Percentiles rank a stretch among this genome's conserved stretches.
Conservation (phyloP, 1,140 invertebrate genomes). For the Drosophila seguyi region DNA sequence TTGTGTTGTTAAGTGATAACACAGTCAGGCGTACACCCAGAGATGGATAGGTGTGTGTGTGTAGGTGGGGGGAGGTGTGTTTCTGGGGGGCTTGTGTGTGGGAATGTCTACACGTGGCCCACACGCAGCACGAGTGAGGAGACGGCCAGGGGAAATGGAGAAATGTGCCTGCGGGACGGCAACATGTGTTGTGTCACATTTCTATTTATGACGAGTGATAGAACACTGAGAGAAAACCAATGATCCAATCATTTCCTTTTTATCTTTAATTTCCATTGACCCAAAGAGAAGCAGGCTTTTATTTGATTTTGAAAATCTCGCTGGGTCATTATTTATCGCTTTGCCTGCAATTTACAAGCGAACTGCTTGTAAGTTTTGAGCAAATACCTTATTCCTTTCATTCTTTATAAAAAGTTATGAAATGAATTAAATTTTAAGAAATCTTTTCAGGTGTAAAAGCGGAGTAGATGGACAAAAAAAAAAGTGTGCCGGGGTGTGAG, state of each 20-base stretch:
- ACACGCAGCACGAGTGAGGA: slow-evolving; percentile 36
- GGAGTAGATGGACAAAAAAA: not conserved
- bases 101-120: slow-evolving; percentile 40
- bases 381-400: no score
- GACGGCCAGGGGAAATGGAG: slow-evolving; percentile 22
- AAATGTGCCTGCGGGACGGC: slow-evolving; percentile 65
- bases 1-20: slow-evolving; percentile 81
- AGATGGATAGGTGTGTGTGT: slow-evolving; percentile 9
- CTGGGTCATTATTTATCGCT: no score
- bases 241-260: no score
- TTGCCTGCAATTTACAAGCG: no score
- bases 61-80: slow-evolving; percentile 1
- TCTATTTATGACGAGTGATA: slow-evolving; percentile 63
- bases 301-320: no score
- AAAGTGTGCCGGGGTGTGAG: slow-evolving; percentile 1
- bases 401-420: no score
- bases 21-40: slow-evolving; percentile 33
- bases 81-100: slow-evolving; percentile 20
- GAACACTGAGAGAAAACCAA: slow-evolving; percentile 5
- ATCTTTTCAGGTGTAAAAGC: not conserved
- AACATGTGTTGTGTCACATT: slow-evolving; percentile 81
- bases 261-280: no score
- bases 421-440: no score
- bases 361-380: no score
- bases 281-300: no score